Conservation (phyloP, 2,888 invertebrate species). For the Cyrtodaria siliqua region DNA sequence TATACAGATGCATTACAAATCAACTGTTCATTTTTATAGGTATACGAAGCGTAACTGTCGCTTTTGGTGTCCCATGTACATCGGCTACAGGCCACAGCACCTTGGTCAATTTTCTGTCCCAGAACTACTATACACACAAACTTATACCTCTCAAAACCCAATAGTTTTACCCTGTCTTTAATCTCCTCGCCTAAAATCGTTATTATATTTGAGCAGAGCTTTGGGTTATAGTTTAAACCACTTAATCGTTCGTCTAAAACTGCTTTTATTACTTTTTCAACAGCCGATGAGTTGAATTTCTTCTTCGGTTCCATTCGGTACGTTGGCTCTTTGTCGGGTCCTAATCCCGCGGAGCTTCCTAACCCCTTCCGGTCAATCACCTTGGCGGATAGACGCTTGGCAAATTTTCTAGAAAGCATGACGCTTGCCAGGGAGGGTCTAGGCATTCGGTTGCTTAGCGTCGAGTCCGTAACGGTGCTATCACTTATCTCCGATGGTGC, state of each 20-base stretch:
- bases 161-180: constrained; percentile 74
- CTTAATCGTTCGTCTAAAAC: constrained; percentile 66
- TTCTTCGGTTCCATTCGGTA: constrained; percentile 76
- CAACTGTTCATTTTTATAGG: constrained; percentile 67
- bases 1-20: constrained; percentile 75
- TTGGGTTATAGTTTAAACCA: constrained; percentile 70
- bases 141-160: constrained; percentile 78
- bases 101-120: constrained; percentile 74
- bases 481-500: constrained; percentile 11
- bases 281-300: constrained; percentile 63
- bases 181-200: constrained; percentile 75
- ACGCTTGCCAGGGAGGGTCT: constrained; percentile 70
- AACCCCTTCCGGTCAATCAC: constrained; percentile 36
- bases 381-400: constrained; percentile 67
- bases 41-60: constrained; percentile 74
- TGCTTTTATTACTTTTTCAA: constrained; percentile 60
- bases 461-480: constrained; percentile 34
- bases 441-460: constrained; percentile 7
- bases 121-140: constrained; percentile 70
- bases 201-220: constrained; percentile 68
- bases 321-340: constrained; percentile 70
- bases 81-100: constrained; percentile 64
- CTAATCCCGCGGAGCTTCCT: constrained; percentile 38
- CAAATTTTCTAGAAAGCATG: constrained; percentile 71
- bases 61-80: constrained; percentile 73